phyloP scores from a whole-genome alignment of 2,797 vertebrate species.

The Enteromius trimaculatus region DNA sequence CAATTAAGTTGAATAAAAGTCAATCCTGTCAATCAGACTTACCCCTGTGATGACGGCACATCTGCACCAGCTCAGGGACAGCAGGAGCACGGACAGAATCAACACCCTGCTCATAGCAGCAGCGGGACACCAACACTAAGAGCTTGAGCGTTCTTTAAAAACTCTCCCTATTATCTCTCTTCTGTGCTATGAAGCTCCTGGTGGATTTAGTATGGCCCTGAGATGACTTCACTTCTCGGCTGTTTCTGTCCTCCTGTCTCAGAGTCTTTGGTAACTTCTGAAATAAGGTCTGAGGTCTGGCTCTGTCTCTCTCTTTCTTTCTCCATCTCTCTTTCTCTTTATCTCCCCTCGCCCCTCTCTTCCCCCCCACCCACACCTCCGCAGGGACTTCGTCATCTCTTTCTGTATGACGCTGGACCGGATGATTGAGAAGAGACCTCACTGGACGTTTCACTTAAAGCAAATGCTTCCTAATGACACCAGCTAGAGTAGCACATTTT shows the following conservation, averaged over 20 bases:
- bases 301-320: slow-evolving; percentile 67
- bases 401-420: slow-evolving; percentile 52
- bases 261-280: slow-evolving; percentile 48
- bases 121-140: slow-evolving; percentile 57
- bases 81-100: slow-evolving; percentile 76
- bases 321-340: slow-evolving; percentile 67
- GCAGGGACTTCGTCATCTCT: slow-evolving; percentile 66
- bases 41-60: slow-evolving; percentile 92
- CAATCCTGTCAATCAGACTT: slow-evolving; percentile 63
- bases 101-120: slow-evolving; percentile 74
- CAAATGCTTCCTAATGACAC: slow-evolving; percentile 7
- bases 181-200: slow-evolving; percentile 24
- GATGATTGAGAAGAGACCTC: slow-evolving; percentile 42
- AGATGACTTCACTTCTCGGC: slow-evolving; percentile 31
- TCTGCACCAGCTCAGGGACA: slow-evolving; percentile 77
- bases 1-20: not conserved
- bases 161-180: slow-evolving; percentile 46
- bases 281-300: slow-evolving; percentile 57
- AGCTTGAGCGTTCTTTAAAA: not conserved
- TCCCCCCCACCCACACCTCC: slow-evolving; percentile 54
- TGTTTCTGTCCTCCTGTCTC: slow-evolving; percentile 33
- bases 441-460: slow-evolving; percentile 21
- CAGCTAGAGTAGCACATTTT: not conserved
- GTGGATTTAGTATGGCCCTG: slow-evolving; percentile 18
- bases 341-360: slow-evolving; percentile 58